A percentile compares a stretch with the other conserved stretches of the same genome.
These are phyloP conservation scores for Formica aserva DNA, from an alignment of 2,888 invertebrate species.

Conservation along the genomic window DNA sequence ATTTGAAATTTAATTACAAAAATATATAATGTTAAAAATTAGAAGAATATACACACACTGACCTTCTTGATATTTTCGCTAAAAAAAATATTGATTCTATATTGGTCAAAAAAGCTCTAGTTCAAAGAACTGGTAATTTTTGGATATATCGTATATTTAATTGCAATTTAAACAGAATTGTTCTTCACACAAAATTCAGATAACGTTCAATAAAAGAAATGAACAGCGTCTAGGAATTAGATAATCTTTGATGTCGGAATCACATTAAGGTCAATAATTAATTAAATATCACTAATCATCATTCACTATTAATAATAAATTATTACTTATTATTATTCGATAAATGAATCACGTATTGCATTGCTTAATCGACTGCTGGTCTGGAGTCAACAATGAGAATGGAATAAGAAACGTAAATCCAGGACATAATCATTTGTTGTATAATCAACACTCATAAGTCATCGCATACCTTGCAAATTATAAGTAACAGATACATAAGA, in stretches of 20 bases:
- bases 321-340: neutral
- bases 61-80: neutral
- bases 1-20: neutral
- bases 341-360: too few species aligned
- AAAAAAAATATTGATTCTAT: neutral
- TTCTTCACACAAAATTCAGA: neutral
- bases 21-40: neutral
- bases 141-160: neutral
- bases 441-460: slow-evolving; percentile 9
- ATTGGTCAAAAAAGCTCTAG: neutral
- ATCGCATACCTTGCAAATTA: neutral
- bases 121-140: neutral
- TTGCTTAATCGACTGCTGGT: neutral
- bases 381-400: neutral
- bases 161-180: neutral
- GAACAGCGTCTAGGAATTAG: neutral
- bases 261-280: neutral
- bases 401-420: slow-evolving; percentile 25
- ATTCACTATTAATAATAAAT: neutral
- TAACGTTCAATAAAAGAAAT: neutral
- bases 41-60: neutral
- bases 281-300: neutral
- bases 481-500: neutral
- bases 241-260: neutral
- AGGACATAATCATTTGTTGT: slow-evolving; percentile 6